Evolutionary conservation across 2,797 vertebrate species (phyloP).

Genomic region (Bryconaethiops microstoma): DNA sequence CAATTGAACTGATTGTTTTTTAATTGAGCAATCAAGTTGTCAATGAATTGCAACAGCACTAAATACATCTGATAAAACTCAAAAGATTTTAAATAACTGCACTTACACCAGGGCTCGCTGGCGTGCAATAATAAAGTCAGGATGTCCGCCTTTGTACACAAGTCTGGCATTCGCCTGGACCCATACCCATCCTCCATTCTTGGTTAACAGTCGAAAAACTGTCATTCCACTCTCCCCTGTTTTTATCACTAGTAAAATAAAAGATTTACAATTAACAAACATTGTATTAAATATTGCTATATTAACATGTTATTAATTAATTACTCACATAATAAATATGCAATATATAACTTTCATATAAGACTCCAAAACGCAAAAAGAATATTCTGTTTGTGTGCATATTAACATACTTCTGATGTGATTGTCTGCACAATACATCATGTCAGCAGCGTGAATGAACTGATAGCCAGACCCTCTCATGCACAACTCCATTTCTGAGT

Average conservation of each 20-base stretch:
- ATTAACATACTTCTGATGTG: slow-evolving; percentile 75
- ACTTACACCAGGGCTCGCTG: slow-evolving; percentile 78
- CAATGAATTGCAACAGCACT: too few relatives aligned
- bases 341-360: not conserved
- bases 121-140: slow-evolving; percentile 78
- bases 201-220: slow-evolving; percentile 77
- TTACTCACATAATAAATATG: too few relatives aligned
- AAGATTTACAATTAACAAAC: not conserved
- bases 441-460: slow-evolving; percentile 81
- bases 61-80: too few relatives aligned
- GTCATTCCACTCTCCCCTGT: slow-evolving; percentile 79
- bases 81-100: too few relatives aligned
- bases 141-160: slow-evolving; percentile 76
- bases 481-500: slow-evolving; percentile 74
- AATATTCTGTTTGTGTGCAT: not conserved
- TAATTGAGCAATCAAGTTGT: too few relatives aligned
- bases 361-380: not conserved
- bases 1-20: too few relatives aligned
- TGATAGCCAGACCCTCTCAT: slow-evolving; percentile 76
- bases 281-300: too few relatives aligned
- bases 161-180: slow-evolving; percentile 78
- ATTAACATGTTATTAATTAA: not conserved
- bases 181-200: slow-evolving; percentile 75
- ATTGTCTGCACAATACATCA: slow-evolving; percentile 83
- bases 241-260: slow-evolving; percentile 76